Base-by-base conservation (phyloP, 2,113 vertebrate species). In the Notiomystis cincta region DNA sequence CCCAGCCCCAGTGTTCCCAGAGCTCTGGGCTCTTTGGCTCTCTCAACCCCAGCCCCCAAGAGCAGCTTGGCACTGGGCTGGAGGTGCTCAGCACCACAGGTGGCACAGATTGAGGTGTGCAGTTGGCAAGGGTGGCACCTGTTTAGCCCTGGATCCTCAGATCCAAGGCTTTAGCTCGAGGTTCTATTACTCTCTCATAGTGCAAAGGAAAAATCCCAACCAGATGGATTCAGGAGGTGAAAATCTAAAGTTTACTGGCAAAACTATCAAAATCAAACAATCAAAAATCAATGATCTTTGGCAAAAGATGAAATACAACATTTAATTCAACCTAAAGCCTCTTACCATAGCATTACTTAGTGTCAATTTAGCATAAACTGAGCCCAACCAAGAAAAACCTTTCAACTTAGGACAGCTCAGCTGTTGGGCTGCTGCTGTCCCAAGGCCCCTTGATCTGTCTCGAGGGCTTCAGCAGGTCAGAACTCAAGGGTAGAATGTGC, bases 391-490 rank as follows among this genome's bases (percentile, higher is more conserved):
- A 69, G 64, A 40, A 40, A 66, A 66, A 24, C 50, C 33, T 56
- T 56, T 45, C 27, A 7, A 4, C 4, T 38, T 11, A 11, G 0
- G 11, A 22, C 42, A 62, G 80, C 71, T 62, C 0, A 0, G 42
- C 61, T 18, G 3, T 37, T 0, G 0, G 16, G 31, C 87, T 82
- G 70, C 47, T 1, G 8, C 37, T 0, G 2, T 50, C 75, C 42
- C 38, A 7, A 31, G 56, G 54, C 21, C 1, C 6, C 8, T 5
- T 8, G 44, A 65, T 61, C 31, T 31, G 40, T 48, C 42, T 27
- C 0, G 0, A 78, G 57, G 24, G 65, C 75, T 95, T 53, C 64
- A 73, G 38, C 47, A 37, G 65, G 37, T 27, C 62, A 70, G 44
- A 86, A 33, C 57, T 54, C 33, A 10, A 31, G 79, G 61, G 35